A percentile compares a stretch with the other conserved stretches of the same genome.
Conservation (phyloP, 1,140 invertebrate genomes). For the Saccostrea echinata region DNA sequence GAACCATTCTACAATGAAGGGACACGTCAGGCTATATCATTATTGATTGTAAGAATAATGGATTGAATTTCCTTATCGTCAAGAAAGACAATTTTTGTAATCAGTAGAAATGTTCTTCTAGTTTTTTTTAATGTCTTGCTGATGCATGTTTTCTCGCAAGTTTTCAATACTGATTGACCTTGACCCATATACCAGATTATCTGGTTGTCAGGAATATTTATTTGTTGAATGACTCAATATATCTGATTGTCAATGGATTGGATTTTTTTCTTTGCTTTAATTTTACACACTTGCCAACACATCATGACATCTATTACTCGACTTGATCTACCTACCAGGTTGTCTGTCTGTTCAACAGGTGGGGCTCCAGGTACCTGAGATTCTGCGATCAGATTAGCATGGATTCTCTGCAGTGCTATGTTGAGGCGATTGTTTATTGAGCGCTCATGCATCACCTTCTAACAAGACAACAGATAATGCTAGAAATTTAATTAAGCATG, state of each 20-base stretch:
- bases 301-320: no score
- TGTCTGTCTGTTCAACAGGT: slow-evolving; percentile 56
- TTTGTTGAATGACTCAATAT: no score
- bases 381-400: slow-evolving; percentile 84
- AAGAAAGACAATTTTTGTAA: background rate
- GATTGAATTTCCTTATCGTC: background rate
- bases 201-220: no score
- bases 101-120: background rate
- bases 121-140: background rate
- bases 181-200: no score
- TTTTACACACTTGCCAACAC: no score
- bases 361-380: slow-evolving; percentile 64
- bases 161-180: no score
- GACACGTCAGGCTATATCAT: no score
- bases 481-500: background rate
- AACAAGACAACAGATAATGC: background rate
- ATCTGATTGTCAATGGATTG: no score
- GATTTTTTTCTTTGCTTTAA: no score
- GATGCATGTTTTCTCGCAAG: background rate
- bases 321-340: slow-evolving; percentile 54
- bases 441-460: slow-evolving; percentile 66
- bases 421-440: slow-evolving; percentile 84
- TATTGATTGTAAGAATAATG: background rate
- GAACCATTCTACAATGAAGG: no score
- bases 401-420: slow-evolving; percentile 88